Base-by-base conservation (phyloP, 2,888 invertebrate genomes). In the Agapostemon virescens region DNA sequence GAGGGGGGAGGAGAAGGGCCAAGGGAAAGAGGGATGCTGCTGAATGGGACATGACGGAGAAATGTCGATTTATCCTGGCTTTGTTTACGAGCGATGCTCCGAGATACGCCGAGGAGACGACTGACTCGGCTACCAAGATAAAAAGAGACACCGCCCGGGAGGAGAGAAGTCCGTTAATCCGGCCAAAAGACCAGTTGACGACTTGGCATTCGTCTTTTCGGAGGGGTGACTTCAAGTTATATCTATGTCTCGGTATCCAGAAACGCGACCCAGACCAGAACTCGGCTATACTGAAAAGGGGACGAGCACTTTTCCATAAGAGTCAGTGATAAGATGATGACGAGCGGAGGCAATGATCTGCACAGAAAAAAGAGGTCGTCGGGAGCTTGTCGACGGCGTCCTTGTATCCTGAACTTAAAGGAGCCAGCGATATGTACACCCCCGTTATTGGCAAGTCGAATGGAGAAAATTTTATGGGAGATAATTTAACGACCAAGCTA, bases 281-380 rank as follows among this genome's bases (percentile, higher is more conserved):
- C 80, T 69, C 78, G 66, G 70, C 78, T 84, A 69, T 81, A 81
- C 74, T 55, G 45, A 75, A 64, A 69, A 80, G 68, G 52, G 61
- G 68, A 71, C 9, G 69, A 55, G 30, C 64, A 20, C 71, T 33
- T 70, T 74, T 72, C 61, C 49, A 49, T 38, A 69, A 66, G 71
- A 82, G 76, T 74, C 76, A 79, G 87, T 87, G 90, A 90, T 90
- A 90, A 90, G 89, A 86, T 88, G 88, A 84, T 83, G 84, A 61
- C 87, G 87, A 88, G 88, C 85, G 88, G 85, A 87, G 89, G 90
- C 89, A 90, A 91, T 91, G 89, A 89, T 85, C 89, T 88, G 90
- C 86, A 89, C 86, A 78, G 86, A 77, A 85, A 88, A 88, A 88
- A 85, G 88, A 78, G 77, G 55, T 76, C 67, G 83, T 74, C 36